A percentile compares a stretch with the other conserved stretches of the same genome.
Conservation (phyloP, 2,113 vertebrate species). For the Oryzias melastigma region DNA sequence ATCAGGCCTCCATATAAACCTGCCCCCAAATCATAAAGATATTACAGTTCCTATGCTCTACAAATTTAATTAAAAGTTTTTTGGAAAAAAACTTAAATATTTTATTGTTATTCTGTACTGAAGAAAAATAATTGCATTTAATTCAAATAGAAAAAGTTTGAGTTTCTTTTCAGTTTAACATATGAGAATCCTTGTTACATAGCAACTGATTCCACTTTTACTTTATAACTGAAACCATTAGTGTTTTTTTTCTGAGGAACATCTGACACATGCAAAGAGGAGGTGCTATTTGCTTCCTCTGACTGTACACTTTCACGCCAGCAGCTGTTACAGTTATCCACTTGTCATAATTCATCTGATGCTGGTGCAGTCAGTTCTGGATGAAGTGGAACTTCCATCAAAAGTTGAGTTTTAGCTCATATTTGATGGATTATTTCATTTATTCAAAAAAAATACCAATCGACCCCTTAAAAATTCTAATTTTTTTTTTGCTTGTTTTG, state of each 20-base stretch:
- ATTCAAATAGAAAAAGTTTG: background rate
- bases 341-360: background rate
- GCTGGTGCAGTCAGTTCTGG: background rate
- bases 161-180: background rate
- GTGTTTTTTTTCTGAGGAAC: background rate
- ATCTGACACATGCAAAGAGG: background rate
- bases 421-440: background rate
- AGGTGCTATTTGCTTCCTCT: too few relatives aligned
- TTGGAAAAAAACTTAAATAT: too few relatives aligned
- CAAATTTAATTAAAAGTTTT: too few relatives aligned
- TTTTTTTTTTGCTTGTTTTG: too few relatives aligned
- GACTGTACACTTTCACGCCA: too few relatives aligned
- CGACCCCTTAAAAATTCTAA: too few relatives aligned
- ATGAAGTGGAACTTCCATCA: background rate
- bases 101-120: background rate
- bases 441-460: background rate
- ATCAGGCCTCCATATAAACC: too few relatives aligned
- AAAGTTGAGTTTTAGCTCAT: background rate
- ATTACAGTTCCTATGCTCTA: too few relatives aligned
- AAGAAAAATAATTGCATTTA: background rate
- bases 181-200: background rate
- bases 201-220: background rate
- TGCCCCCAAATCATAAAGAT: too few relatives aligned
- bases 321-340: too few relatives aligned
- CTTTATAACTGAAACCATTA: background rate